Percentiles rank a stretch among this genome's conserved stretches.
Evolutionary conservation across 1,140 invertebrate species (phyloP).

Genomic region (Trachymyrmex septentrionalis): DNA sequence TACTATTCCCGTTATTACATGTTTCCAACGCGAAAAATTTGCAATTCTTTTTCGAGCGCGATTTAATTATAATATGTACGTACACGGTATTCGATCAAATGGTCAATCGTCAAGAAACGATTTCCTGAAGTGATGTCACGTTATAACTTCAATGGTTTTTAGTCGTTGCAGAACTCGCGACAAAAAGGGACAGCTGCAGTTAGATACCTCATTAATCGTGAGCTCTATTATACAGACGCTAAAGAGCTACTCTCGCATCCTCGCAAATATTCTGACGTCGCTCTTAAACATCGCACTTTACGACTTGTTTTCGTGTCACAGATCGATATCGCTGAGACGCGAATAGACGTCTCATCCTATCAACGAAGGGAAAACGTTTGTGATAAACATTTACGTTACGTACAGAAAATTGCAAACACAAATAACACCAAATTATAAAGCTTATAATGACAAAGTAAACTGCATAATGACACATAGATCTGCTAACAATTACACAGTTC

Average conservation of each 20-base stretch:
- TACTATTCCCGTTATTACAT: background rate
- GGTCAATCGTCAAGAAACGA: slow-evolving; percentile 25
- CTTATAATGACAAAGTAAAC: background rate
- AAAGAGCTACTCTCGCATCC: slow-evolving; percentile 58
- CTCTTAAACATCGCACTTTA: slow-evolving; percentile 59
- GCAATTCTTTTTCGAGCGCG: background rate
- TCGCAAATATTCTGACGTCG: slow-evolving; percentile 60
- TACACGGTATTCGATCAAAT: background rate
- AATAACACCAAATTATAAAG: background rate
- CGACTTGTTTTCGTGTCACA: background rate
- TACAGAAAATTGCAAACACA: background rate
- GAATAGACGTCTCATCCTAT: background rate
- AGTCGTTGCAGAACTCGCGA: slow-evolving; percentile 53
- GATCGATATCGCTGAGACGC: slow-evolving; percentile 35
- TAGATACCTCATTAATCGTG: slow-evolving; percentile 69
- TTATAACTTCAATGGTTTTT: slow-evolving; percentile 71
- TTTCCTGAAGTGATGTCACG: slow-evolving; percentile 50
- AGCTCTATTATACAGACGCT: slow-evolving; percentile 63
- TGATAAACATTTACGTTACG: slow-evolving; percentile 6
- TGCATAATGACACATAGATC: background rate
- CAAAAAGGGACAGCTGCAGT: slow-evolving; percentile 52
- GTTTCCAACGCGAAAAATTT: background rate
- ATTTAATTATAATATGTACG: too few species aligned
- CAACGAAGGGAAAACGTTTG: background rate
- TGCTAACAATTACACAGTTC: background rate